Evolutionary conservation across 1,140 invertebrate species (phyloP), one percentile per base, ranked within the genome.

Genomic region (Cataglyphis hispanica): DNA sequence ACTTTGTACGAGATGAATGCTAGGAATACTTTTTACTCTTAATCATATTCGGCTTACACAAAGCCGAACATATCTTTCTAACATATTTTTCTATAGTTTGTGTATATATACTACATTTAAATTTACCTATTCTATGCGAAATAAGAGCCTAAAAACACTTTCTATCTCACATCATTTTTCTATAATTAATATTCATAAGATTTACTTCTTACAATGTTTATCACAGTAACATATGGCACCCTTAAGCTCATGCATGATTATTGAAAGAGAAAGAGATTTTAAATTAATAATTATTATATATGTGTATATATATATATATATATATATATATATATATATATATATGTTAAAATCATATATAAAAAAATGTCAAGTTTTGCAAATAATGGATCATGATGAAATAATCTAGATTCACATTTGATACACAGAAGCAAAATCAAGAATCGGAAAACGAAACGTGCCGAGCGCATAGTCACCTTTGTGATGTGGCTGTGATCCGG

Each of bases 381-480:
- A 25, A 25, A 27, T 19, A 60, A 72, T 25, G n/a, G 34, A 25
- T 81, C 78, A n/a, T 43, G n/a, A 46, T 83, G 63, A 67, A 31
- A 61, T 61, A 58, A 40, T 76, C 81, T 84, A 67, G 61, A 83
- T 50, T 50, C 60, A 77, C 72, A 64, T 40, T 63, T 75, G 72
- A 58, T 58, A 58, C 58, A 67, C 56, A 50, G 67, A 70, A 56
- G 76, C 43, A 56, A 60, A 31, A 70, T 70, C 6, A 70, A 86
- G 78, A 50, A 50, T 75, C 56, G 46, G 34, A 64, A 31, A 40
- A 43, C 25, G 27, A 58, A 61, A 46, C 19, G 69, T 53, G 80
- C 40, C 46, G 40, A 70, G 75, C 76, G 63, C 22, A 90, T 93
- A 93, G 93, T 95, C 86, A 96, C 95, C 94, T 95, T 95, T 94